phyloP scores from a whole-genome alignment of 2,888 invertebrate species.

The Troglohyphantes excavatus region DNA sequence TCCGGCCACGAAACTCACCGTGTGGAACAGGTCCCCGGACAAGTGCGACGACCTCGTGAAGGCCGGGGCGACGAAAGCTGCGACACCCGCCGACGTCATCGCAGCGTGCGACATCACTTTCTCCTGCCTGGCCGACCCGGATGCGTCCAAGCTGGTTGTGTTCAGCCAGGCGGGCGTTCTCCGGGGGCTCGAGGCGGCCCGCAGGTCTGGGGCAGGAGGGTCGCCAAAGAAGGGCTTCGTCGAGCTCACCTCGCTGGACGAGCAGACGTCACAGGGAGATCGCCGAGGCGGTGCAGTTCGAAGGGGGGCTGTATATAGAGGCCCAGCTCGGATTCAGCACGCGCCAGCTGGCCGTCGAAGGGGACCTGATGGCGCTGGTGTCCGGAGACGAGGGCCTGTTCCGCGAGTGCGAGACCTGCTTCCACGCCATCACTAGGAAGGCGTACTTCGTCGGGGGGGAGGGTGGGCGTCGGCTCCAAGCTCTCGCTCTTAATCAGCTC shows the following conservation, averaged over 20 bases:
- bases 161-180: background rate
- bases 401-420: constrained; percentile 96
- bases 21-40: background rate
- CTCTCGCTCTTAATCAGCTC: background rate
- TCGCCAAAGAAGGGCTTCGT: constrained; percentile 91
- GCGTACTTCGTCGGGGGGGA: constrained; percentile 95
- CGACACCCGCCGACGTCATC: background rate
- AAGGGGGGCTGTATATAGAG: constrained; percentile 95
- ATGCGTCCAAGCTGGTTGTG: background rate
- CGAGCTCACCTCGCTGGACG: constrained; percentile 97
- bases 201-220: background rate
- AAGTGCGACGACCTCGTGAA: background rate
- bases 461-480: constrained; percentile 48
- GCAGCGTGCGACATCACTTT: background rate
- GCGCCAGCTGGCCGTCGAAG: constrained; percentile 91
- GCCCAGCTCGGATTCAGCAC: constrained; percentile 93
- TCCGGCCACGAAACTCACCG: background rate
- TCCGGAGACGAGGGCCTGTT: constrained; percentile 95
- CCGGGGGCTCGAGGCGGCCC: background rate
- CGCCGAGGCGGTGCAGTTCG: constrained; percentile 86
- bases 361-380: constrained; percentile 93
- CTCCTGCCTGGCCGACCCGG: background rate
- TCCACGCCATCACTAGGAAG: constrained; percentile 96
- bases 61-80: background rate
- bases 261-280: constrained; percentile 95